Percentiles rank a stretch among this genome's conserved stretches.
phyloP scores from a whole-genome alignment of 2,113 vertebrate genomes.

The Mesitornis unicolor region DNA sequence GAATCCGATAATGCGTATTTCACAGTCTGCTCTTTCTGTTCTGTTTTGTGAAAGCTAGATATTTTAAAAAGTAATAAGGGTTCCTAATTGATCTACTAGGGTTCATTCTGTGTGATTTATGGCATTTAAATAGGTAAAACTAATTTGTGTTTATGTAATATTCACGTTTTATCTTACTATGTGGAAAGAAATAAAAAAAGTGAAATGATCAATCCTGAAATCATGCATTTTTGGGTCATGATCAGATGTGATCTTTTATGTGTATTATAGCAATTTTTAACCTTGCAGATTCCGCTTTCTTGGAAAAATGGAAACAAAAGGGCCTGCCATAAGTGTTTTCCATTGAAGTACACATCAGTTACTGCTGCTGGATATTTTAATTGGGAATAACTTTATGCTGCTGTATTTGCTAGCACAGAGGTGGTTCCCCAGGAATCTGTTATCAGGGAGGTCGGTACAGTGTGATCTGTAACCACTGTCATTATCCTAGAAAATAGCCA shows the following conservation, averaged over 20 bases:
- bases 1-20: neutral
- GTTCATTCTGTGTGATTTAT: neutral
- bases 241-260: neutral
- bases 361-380: neutral
- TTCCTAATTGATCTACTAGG: neutral
- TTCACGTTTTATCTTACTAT: neutral
- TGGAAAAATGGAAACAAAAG: neutral
- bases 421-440: neutral
- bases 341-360: neutral
- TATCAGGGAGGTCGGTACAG: neutral
- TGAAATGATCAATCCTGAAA: neutral
- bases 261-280: neutral
- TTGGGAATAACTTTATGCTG: neutral
- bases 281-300: neutral
- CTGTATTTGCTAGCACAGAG: neutral
- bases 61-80: neutral
- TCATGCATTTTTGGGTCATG: neutral
- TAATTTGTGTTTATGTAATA: neutral
- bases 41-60: neutral
- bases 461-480: neutral
- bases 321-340: neutral
- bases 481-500: neutral
- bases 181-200: neutral
- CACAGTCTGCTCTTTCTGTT: neutral
- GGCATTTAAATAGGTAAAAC: neutral